Percentiles rank a stretch among this genome's conserved stretches.
These are phyloP conservation scores for Neodontobutis hainanensis DNA, from an alignment of 2,113 vertebrate genomes.

Conservation along the genomic window DNA sequence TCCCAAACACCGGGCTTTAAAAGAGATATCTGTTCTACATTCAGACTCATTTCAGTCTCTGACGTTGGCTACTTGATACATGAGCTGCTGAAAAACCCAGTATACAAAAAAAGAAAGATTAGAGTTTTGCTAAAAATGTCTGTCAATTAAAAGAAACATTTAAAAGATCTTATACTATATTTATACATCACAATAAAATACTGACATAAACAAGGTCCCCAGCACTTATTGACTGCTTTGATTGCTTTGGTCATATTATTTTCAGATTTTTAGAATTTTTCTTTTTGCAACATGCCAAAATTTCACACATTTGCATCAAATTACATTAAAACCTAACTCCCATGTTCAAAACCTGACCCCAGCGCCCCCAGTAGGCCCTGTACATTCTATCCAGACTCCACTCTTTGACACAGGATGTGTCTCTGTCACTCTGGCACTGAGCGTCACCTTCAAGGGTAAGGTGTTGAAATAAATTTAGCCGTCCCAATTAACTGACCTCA, in stretches of 20 bases:
- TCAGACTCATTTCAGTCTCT: background rate
- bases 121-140: background rate
- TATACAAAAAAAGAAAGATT: background rate
- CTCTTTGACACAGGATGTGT: constrained; percentile 42
- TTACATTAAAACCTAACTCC: background rate
- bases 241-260: too few species aligned
- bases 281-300: too few species aligned
- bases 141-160: background rate
- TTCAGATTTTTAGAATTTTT: too few species aligned
- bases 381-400: constrained; percentile 4
- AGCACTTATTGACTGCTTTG: too few species aligned
- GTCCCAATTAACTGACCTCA: constrained; percentile 80
- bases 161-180: too few species aligned
- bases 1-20: constrained; percentile 2
- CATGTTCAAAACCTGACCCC: background rate
- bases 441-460: constrained; percentile 62
- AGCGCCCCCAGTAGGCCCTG: constrained; percentile 28
- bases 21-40: constrained; percentile 5
- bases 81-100: background rate
- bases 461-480: constrained; percentile 78
- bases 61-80: background rate
- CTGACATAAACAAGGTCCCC: too few species aligned
- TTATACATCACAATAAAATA: too few species aligned
- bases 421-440: constrained; percentile 23
- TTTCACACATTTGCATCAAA: too few species aligned